Evolutionary conservation across 2,797 vertebrate genomes (phyloP).

Genomic region (Otolemur crassicaudatus): DNA sequence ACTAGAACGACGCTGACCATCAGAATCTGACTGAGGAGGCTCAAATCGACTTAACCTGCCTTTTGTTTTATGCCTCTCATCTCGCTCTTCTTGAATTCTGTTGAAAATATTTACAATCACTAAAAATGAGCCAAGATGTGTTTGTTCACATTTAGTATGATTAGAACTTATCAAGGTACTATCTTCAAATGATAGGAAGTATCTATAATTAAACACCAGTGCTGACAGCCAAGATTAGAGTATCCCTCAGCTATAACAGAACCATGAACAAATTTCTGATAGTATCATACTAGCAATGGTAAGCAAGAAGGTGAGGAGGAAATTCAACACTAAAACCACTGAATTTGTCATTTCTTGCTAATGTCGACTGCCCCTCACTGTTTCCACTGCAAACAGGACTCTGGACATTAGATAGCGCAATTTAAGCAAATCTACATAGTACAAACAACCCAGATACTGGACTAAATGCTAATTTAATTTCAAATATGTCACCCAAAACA

Average conservation of each 20-base stretch:
- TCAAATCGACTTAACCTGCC: constrained; percentile 98
- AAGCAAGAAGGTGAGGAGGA: constrained; percentile 28
- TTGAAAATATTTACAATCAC: constrained; percentile 67
- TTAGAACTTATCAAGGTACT: neutral
- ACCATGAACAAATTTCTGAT: neutral
- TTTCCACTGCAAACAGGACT: constrained; percentile 67
- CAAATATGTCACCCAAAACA: constrained; percentile 47
- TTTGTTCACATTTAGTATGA: constrained; percentile 33
- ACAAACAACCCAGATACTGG: neutral
- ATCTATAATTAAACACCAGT: neutral
- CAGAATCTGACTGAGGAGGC: constrained; percentile 93
- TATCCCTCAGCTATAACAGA: neutral
- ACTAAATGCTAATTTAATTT: constrained; percentile 26
- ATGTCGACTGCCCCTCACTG: neutral
- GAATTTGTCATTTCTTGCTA: constrained; percentile 8
- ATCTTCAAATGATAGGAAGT: constrained; percentile 25
- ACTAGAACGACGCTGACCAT: constrained; percentile 95
- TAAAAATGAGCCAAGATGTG: constrained; percentile 45
- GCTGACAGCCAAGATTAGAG: neutral
- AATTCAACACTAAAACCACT: constrained; percentile 46
- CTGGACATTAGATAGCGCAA: constrained; percentile 39
- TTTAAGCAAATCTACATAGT: constrained; percentile 6
- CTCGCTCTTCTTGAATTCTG: constrained; percentile 98
- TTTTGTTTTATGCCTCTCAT: constrained; percentile 98
- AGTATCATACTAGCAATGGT: neutral